These are phyloP conservation scores for Trachymyrmex septentrionalis DNA, from an alignment of 1,140 invertebrate species.

Conservation along the genomic window DNA sequence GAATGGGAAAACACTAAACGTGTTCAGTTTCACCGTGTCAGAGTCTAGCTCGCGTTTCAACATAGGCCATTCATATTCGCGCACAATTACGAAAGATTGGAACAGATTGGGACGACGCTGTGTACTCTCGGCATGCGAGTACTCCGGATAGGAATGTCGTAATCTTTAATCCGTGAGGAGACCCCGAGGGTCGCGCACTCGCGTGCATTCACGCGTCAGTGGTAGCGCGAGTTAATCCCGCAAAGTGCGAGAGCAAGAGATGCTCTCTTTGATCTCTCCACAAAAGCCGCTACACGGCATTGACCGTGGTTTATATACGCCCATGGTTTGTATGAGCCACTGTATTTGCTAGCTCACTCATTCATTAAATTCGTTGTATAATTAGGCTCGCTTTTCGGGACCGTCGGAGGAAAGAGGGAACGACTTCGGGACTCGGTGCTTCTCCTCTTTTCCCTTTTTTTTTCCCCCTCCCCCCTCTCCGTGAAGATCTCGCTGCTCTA, in stretches of 20 bases:
- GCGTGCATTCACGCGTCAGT: conserved; percentile 67
- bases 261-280: conserved; percentile 83
- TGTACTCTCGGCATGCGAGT: not conserved
- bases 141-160: conserved; percentile 48
- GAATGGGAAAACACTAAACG: not conserved
- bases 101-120: not conserved
- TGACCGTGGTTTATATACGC: conserved; percentile 86
- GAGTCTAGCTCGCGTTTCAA: not conserved
- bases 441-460: not conserved
- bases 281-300: conserved; percentile 86
- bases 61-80: conserved; percentile 1
- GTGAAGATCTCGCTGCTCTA: conserved; percentile 8
- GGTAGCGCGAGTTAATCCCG: conserved; percentile 67
- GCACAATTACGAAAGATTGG: conserved; percentile 9
- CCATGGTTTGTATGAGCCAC: conserved; percentile 81
- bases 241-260: conserved; percentile 75
- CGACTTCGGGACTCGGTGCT: conserved; percentile 8
- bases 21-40: not conserved
- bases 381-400: conserved; percentile 81
- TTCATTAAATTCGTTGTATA: conserved; percentile 87
- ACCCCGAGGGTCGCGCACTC: conserved; percentile 49
- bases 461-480: too few species aligned
- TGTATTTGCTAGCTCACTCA: conserved; percentile 86
- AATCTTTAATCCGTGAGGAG: conserved; percentile 62
- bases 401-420: conserved; percentile 35